Percentiles rank a stretch among this genome's conserved stretches.
phyloP scores from a whole-genome alignment of 2,113 vertebrate species.

The Plestiodon gilberti region DNA sequence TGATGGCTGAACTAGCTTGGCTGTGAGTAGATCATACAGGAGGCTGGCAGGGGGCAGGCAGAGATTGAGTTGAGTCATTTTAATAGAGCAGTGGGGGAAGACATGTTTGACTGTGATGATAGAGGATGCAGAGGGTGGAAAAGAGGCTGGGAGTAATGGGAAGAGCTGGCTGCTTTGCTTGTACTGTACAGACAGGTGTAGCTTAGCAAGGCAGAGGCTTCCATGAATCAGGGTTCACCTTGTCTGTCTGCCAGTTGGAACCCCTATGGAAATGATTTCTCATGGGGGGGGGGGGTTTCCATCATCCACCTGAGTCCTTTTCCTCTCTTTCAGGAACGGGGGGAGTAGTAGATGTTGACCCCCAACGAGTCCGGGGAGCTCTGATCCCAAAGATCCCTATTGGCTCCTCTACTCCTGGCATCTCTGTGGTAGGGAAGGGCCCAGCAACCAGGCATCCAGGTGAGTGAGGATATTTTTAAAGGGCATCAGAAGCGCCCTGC shows the following conservation, averaged over 20 bases:
- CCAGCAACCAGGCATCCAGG: constrained; percentile 64
- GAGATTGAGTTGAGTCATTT: neutral
- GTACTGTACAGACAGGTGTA: neutral
- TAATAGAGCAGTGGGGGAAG: neutral
- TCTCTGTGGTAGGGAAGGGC: neutral
- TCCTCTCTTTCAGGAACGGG: constrained; percentile 60
- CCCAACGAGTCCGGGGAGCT: constrained; percentile 71
- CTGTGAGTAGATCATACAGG: neutral
- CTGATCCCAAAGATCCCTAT: constrained; percentile 45
- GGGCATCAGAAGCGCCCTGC: neutral
- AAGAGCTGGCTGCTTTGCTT: neutral
- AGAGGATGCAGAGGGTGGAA: neutral
- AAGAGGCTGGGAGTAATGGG: neutral
- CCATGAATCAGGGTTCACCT: neutral
- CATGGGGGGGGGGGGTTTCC: no score
- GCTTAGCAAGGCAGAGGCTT: neutral
- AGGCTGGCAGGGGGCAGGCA: neutral
- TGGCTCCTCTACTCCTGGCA: constrained; percentile 5
- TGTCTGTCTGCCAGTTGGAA: neutral
- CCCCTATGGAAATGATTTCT: neutral
- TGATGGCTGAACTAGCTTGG: neutral
- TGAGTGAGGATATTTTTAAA: constrained; percentile 45
- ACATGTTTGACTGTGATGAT: neutral
- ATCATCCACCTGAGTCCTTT: neutral
- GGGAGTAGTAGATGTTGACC: constrained; percentile 52